Evolutionary conservation across 2,113 vertebrate species (phyloP).

Genomic region (Laticauda laticaudata): DNA sequence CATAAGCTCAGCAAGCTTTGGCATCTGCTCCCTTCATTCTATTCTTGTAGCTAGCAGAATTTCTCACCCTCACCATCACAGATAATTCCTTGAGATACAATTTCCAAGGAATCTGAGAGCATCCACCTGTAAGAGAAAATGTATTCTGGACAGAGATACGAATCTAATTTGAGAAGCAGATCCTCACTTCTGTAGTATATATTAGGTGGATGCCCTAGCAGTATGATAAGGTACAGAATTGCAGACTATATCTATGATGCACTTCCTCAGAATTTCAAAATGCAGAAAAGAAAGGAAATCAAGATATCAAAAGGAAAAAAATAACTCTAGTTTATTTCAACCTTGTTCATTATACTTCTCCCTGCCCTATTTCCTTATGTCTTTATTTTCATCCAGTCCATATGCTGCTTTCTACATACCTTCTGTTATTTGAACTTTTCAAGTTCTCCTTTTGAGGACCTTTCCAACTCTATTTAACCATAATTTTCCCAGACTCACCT

Average conservation of each 20-base stretch:
- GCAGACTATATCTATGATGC: background rate
- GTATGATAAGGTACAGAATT: background rate
- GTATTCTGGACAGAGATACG: background rate
- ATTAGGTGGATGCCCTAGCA: background rate
- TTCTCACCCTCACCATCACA: background rate
- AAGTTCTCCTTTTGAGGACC: too few species aligned
- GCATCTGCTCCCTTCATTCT: background rate
- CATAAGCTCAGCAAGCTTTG: background rate
- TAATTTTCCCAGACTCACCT: background rate
- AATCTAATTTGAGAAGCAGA: background rate
- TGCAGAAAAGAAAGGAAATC: background rate
- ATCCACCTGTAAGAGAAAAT: background rate
- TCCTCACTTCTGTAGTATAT: background rate
- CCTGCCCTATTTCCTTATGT: background rate
- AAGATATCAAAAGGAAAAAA: background rate
- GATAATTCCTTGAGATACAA: background rate
- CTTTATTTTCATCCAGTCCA: background rate
- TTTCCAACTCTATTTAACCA: background rate
- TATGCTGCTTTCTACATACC: background rate
- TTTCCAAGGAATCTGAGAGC: too few species aligned
- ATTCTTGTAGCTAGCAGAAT: background rate
- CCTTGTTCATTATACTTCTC: background rate
- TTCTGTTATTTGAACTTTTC: background rate
- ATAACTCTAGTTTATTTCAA: background rate
- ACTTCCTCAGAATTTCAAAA: background rate